Percentiles rank a stretch among this genome's conserved stretches.
Conservation (phyloP, 2,888 invertebrate species). For the Matsumyia berberina region DNA sequence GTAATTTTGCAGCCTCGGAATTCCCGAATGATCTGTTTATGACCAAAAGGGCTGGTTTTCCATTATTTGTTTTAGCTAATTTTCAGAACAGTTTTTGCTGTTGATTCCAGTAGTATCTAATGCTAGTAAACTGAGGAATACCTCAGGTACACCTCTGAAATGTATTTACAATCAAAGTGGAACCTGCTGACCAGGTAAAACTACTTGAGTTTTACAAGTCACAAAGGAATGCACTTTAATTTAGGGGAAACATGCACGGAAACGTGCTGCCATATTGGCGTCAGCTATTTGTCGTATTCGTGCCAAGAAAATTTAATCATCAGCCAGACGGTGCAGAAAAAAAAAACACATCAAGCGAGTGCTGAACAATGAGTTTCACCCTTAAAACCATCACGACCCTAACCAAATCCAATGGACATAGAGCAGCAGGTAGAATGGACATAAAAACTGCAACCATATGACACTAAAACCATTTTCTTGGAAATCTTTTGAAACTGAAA, state of each 20-base stretch:
- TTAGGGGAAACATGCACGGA: not conserved
- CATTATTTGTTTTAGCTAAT: too few species aligned
- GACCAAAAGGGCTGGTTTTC: too few species aligned
- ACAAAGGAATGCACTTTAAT: not conserved
- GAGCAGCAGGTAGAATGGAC: slow-evolving; percentile 10
- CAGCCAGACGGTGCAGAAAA: slow-evolving; percentile 33
- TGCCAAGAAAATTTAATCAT: slow-evolving; percentile 13
- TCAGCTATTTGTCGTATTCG: slow-evolving; percentile 38
- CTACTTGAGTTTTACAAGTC: too few species aligned
- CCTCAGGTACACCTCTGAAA: too few species aligned
- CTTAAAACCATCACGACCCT: slow-evolving; percentile 16
- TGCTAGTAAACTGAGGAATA: too few species aligned
- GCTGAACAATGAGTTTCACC: slow-evolving; percentile 42
- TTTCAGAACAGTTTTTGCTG: too few species aligned
- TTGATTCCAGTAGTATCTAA: too few species aligned
- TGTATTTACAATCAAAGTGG: too few species aligned
- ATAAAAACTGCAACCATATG: not conserved
- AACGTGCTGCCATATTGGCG: slow-evolving; percentile 23
- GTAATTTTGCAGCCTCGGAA: too few species aligned
- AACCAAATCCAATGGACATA: slow-evolving; percentile 32
- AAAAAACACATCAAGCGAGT: slow-evolving; percentile 3
- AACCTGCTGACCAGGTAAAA: too few species aligned
- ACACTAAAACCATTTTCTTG: slow-evolving; percentile 3
- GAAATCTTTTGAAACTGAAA: slow-evolving; percentile 31
- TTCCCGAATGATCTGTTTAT: too few species aligned